A percentile compares a stretch with the other conserved stretches of the same genome.
Evolutionary conservation across 1,140 invertebrate genomes (phyloP).

Genomic region (Aphis gossypii): DNA sequence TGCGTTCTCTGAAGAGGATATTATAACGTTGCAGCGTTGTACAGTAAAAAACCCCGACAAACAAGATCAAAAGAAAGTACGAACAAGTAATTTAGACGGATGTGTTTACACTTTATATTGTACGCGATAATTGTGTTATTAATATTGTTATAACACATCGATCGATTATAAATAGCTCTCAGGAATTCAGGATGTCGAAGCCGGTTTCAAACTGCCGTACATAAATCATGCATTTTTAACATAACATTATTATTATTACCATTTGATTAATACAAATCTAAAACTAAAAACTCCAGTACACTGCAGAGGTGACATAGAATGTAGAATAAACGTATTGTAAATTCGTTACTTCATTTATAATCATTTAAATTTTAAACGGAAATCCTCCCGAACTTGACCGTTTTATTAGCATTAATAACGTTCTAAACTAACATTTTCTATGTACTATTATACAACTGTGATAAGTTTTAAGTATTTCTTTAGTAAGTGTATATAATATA

Average conservation of each 20-base stretch:
- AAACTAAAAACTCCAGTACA: background rate
- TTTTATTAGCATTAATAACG: background rate
- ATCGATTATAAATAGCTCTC: background rate
- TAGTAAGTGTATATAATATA: background rate
- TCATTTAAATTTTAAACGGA: too few relatives aligned
- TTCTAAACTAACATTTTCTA: background rate
- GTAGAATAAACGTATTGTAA: background rate
- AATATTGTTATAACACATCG: background rate
- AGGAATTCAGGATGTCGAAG: background rate
- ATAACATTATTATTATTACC: background rate
- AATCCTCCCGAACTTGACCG: background rate
- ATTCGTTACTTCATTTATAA: background rate
- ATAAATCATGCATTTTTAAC: background rate
- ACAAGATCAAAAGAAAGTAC: background rate
- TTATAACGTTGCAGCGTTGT: background rate
- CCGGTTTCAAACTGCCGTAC: background rate
- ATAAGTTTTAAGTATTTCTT: background rate
- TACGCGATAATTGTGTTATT: background rate
- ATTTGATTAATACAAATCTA: background rate
- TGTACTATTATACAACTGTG: background rate
- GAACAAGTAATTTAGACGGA: background rate
- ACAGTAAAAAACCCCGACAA: background rate
- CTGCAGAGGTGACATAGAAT: background rate
- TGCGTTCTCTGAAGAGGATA: background rate
- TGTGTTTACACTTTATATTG: background rate